These are phyloP conservation scores for Acanthiza pusilla DNA, from an alignment of 2,797 vertebrate species.

Conservation along the genomic window DNA sequence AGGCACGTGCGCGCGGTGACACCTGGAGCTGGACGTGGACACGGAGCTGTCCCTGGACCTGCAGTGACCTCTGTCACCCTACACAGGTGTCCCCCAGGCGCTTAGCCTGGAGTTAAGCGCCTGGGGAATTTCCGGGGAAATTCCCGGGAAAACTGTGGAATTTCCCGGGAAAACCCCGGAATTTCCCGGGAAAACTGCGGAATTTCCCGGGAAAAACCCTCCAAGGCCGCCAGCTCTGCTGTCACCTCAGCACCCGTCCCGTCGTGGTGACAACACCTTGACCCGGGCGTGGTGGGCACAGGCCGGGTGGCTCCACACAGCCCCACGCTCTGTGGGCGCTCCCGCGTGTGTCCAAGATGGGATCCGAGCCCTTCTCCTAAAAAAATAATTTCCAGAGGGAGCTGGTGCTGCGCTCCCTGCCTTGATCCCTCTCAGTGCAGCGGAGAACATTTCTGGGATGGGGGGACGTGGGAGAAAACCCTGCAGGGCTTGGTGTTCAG, in stretches of 20 bases:
- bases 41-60: not conserved
- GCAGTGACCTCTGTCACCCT: too few relatives aligned
- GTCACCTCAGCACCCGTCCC: not conserved
- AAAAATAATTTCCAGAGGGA: not conserved
- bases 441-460: not conserved
- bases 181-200: accelerated
- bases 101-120: too few relatives aligned
- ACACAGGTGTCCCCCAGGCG: too few relatives aligned
- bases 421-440: not conserved
- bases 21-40: not conserved
- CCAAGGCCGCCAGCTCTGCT: not conserved
- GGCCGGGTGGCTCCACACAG: not conserved
- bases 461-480: not conserved
- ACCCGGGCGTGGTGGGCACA: too few relatives aligned
- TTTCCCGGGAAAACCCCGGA: accelerated
- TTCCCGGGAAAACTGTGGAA: accelerated
- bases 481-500: accelerated
- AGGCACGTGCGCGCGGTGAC: accelerated
- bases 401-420: not conserved
- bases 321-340: not conserved
- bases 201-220: accelerated
- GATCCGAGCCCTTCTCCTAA: not conserved
- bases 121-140: too few relatives aligned
- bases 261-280: accelerated
- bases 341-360: not conserved